These are phyloP conservation scores for Alloplasta piceator DNA, from an alignment of 2,888 invertebrate species.

Conservation along the genomic window DNA sequence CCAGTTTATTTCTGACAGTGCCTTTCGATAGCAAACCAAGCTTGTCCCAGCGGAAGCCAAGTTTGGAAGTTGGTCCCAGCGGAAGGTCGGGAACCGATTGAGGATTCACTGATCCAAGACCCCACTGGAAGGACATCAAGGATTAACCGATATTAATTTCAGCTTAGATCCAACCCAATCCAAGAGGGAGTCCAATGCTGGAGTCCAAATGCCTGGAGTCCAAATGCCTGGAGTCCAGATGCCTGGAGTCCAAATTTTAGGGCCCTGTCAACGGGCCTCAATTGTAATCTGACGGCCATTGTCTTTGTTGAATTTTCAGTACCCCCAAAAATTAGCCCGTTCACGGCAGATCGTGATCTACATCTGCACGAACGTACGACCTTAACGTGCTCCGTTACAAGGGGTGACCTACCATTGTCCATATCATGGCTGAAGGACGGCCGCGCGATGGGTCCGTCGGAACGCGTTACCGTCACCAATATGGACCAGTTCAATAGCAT, in stretches of 20 bases:
- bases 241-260: neutral
- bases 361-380: slow-evolving; percentile 90
- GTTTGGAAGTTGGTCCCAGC: neutral
- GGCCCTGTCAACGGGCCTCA: neutral
- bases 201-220: neutral
- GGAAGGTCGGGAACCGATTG: neutral
- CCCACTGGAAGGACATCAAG: neutral
- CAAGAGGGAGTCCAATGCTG: neutral
- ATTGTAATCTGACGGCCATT: slow-evolving; percentile 56
- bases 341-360: slow-evolving; percentile 88
- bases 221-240: neutral
- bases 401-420: slow-evolving; percentile 90
- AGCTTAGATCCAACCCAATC: neutral
- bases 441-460: slow-evolving; percentile 86
- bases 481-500: slow-evolving; percentile 92
- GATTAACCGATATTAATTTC: neutral
- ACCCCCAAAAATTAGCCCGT: slow-evolving; percentile 91
- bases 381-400: slow-evolving; percentile 89
- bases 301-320: slow-evolving; percentile 84
- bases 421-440: slow-evolving; percentile 92
- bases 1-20: slow-evolving; percentile 48
- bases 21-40: neutral
- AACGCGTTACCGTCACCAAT: slow-evolving; percentile 88
- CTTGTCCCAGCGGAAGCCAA: slow-evolving; percentile 2
- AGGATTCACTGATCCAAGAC: neutral